Base-by-base conservation (phyloP, 2,888 invertebrate species). In the Neria commutata region DNA sequence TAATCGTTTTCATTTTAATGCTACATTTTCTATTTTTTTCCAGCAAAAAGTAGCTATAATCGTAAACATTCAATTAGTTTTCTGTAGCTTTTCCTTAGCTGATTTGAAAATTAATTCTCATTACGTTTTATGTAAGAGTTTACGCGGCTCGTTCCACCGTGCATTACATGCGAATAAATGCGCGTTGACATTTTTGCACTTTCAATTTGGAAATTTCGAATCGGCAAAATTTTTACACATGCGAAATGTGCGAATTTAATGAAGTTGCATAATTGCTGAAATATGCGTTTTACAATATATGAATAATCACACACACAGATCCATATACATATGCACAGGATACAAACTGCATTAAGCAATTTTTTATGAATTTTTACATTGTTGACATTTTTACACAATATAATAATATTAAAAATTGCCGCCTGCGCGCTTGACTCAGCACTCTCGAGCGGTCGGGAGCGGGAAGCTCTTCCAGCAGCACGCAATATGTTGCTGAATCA, bases 181-280 rank as follows among this genome's bases (percentile, higher is more conserved):
- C 23, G 19, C 23, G 16, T 50, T 62, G 23, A n/a, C n/a, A n/a
- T n/a, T n/a, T 65, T 60, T 67, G 65, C 56, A 55, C 61, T 62
- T 70, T 54, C 42, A 54, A 61, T 56, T 66, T 55, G 16, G 33
- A 62, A 68, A 72, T 50, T 59, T n/a, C n/a, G n/a, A n/a, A n/a
- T n/a, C n/a, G n/a, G n/a, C n/a, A n/a, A n/a, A n/a, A n/a, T n/a
- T n/a, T n/a, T n/a, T 52, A 54, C 40, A 53, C 61, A 54, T 72
- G 73, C 75, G 68, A 66, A 53, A 74, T 68, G 74, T 49, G 51
- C n/a, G 42, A 63, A 72, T 60, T 73, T 67, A 72, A 75, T 72
- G 65, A 75, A 73, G 71, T 75, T 62, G 68, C 67, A 67, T 63
- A 73, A 68, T 72, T 73, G 64, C 58, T 63, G 54, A 71, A 61